Evolutionary conservation across 2,888 invertebrate species (phyloP), one percentile per base, ranked within the genome.

Genomic region (Loripinus fragilis): DNA sequence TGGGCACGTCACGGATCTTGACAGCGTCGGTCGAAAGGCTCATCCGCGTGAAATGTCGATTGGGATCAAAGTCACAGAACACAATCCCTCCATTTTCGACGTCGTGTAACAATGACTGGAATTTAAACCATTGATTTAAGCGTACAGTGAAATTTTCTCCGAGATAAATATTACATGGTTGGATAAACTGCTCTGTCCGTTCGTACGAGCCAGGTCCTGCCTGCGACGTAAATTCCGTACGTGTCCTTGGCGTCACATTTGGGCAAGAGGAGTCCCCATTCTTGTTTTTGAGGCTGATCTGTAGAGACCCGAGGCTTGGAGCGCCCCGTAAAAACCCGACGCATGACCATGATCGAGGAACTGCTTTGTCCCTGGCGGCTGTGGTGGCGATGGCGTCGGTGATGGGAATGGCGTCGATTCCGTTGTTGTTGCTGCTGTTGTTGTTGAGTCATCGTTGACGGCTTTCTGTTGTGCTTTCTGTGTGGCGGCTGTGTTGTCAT

Each of bases 1-100:
- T 93, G 8, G 92, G 92, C n/a, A 90, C 86, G 45, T 86, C 81
- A 35, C 84, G 79, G 20, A 93, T 86, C 74, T 85, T 87, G 23
- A 68, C 64, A 7, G 90, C 90, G 23, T 86, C 88, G 10, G 41
- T 73, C 0, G 92, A 90, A 28, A 93, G 82, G n/a, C 42, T 82
- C 90, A 93, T 91, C 2, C 75, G 64, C 5, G 81, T 74, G 8
- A 90, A 72, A 2, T 74, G 74, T 38, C 83, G 80, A 10, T 81
- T 76, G 12, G 88, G 87, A 15, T 84, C 70, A 72, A 92, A 90
- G 74, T 89, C 86, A 66, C 87, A 89, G 15, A 81, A 76, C 2
- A 91, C 80, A 7, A 92, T 74, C 0, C 91, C 92, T 0, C 86
- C 86, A 20, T 25, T 33, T 8, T 73, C 74, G 30, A 76, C 82